Evolutionary conservation across 1,140 invertebrate species (phyloP).

Genomic region (Meloidogyne floridensis): DNA sequence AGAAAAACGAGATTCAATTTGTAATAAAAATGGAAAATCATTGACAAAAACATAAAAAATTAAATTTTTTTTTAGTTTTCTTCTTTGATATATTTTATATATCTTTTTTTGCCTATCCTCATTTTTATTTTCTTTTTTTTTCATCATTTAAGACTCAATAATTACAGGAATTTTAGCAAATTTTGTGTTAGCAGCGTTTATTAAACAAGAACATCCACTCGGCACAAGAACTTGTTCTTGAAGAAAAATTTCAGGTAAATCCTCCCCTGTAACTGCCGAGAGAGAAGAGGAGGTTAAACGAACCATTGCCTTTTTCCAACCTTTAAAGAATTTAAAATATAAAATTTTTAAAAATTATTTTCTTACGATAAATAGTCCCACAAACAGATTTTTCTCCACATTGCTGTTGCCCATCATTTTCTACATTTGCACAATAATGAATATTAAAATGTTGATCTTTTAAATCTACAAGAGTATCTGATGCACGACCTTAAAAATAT

Average conservation of each 20-base stretch:
- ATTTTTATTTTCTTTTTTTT: not conserved
- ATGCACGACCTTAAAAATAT: not conserved
- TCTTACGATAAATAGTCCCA: not conserved
- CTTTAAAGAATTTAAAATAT: not conserved
- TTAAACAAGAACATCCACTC: conserved; percentile 9
- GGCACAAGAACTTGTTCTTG: not conserved
- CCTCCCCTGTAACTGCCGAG: not conserved
- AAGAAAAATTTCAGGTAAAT: conserved; percentile 9
- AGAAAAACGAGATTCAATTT: not conserved
- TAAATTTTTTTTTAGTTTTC: not conserved
- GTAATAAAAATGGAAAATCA: not conserved
- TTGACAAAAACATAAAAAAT: not conserved
- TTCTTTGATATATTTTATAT: too few relatives aligned
- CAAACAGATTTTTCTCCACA: conserved; percentile 6
- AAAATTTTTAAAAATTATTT: not conserved
- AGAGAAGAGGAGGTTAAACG: not conserved
- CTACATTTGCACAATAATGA: conserved; percentile 3
- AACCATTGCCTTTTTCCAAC: conserved; percentile 4
- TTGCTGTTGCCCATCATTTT: not conserved
- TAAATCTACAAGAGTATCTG: not conserved
- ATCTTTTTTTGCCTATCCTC: not conserved
- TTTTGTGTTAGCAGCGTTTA: conserved; percentile 5
- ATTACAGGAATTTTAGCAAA: conserved; percentile 4
- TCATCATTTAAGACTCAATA: not conserved
- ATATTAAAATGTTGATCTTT: conserved; percentile 6